Percentiles rank a stretch among this genome's conserved stretches.
phyloP scores from a whole-genome alignment of 2,888 invertebrate genomes.

The Drosophila imparisetae region DNA sequence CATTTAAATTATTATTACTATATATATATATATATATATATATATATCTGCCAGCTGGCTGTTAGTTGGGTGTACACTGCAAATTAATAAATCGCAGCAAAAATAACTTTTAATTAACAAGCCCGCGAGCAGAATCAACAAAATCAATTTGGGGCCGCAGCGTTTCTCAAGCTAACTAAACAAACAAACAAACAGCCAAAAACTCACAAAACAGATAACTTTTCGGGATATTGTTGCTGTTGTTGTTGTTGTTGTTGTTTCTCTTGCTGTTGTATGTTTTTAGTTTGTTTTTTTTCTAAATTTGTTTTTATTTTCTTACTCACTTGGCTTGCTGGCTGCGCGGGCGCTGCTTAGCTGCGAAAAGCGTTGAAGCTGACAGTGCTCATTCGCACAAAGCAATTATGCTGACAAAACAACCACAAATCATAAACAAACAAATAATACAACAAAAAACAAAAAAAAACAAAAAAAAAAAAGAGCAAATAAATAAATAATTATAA shows the following conservation, averaged over 20 bases:
- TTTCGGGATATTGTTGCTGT: slow-evolving; percentile 3
- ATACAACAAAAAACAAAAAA: slow-evolving; percentile 2
- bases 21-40: not conserved
- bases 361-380: slow-evolving; percentile 6
- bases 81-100: slow-evolving; percentile 32
- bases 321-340: slow-evolving; percentile 30
- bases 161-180: slow-evolving; percentile 35
- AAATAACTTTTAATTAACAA: slow-evolving; percentile 55
- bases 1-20: not conserved
- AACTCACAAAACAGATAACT: slow-evolving; percentile 28
- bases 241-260: slow-evolving; percentile 9
- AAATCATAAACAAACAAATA: slow-evolving; percentile 22
- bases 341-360: slow-evolving; percentile 22
- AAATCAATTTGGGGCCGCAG: slow-evolving; percentile 48
- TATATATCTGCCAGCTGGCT: slow-evolving; percentile 7
- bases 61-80: slow-evolving; percentile 17
- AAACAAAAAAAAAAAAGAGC: not conserved
- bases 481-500: slow-evolving; percentile 18
- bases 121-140: slow-evolving; percentile 42
- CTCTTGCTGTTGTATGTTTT: not conserved
- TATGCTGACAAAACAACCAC: slow-evolving; percentile 25
- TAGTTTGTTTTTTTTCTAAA: not conserved
- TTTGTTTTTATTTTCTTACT: slow-evolving; percentile 14
- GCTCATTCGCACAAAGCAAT: slow-evolving; percentile 35
- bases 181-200: slow-evolving; percentile 11